These are phyloP conservation scores for Calcarius ornatus DNA, from an alignment of 2,113 vertebrate genomes.

Conservation along the genomic window DNA sequence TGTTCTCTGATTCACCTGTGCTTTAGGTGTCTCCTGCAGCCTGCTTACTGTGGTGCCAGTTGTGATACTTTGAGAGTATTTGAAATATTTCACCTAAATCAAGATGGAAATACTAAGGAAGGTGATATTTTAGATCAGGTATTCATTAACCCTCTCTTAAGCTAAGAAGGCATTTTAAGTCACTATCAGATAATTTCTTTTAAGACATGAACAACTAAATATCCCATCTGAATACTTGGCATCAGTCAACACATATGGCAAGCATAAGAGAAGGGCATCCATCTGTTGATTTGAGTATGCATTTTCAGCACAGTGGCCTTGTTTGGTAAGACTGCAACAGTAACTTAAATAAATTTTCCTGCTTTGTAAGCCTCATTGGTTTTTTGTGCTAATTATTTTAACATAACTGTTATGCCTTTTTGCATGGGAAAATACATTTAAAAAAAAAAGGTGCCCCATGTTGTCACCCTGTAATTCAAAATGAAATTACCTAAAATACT, in stretches of 20 bases:
- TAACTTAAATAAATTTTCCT: neutral
- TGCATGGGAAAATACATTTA: neutral
- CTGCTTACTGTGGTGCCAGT: neutral
- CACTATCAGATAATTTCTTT: neutral
- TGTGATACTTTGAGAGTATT: neutral
- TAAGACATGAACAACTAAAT: neutral
- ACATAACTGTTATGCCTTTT: neutral
- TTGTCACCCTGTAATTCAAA: neutral
- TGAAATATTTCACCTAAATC: neutral
- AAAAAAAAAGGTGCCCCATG: accelerated
- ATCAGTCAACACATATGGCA: neutral
- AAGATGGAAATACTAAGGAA: neutral
- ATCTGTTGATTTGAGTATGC: neutral
- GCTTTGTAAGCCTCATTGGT: accelerated
- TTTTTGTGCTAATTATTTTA: neutral
- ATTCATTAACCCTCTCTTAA: neutral
- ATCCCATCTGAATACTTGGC: neutral
- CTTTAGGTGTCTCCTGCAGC: neutral
- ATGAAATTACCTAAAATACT: neutral
- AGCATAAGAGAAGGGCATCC: neutral
- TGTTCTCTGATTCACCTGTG: neutral
- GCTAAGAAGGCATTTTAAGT: neutral
- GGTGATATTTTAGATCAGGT: neutral
- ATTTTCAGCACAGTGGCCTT: neutral
- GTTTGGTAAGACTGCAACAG: neutral